phyloP scores from a whole-genome alignment of 2,113 vertebrate genomes.

The Myrmecophaga tridactyla region DNA sequence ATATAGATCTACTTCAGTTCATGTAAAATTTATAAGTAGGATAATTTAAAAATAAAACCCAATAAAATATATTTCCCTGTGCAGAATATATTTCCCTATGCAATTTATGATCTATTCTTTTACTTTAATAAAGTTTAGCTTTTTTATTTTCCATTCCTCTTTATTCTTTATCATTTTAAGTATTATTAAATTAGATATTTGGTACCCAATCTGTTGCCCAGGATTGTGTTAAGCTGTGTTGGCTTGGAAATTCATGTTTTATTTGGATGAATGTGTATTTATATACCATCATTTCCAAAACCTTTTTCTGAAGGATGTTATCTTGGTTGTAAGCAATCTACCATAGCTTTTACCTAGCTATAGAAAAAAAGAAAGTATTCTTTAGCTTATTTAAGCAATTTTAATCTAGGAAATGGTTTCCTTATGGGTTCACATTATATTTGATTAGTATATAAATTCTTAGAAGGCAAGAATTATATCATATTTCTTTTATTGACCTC shows the following conservation, averaged over 20 bases:
- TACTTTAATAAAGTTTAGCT: conserved; percentile 3
- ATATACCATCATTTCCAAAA: neutral
- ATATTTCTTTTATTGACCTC: neutral
- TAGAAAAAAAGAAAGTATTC: neutral
- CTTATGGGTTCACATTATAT: neutral
- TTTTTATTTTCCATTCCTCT: neutral
- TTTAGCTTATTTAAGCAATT: neutral
- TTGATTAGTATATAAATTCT: neutral
- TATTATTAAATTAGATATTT: neutral
- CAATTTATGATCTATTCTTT: neutral
- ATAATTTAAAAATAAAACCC: neutral
- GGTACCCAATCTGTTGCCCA: neutral
- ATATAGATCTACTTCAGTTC: neutral
- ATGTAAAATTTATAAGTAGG: neutral
- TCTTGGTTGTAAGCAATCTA: neutral
- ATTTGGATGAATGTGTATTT: neutral
- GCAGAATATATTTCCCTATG: neutral
- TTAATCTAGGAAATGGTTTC: neutral
- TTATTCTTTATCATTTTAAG: conserved; percentile 11
- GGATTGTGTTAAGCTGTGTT: neutral
- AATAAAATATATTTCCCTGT: neutral
- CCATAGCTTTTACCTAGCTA: neutral
- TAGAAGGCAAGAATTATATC: neutral
- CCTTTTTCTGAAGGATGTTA: neutral
- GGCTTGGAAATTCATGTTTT: conserved; percentile 19